Percentiles rank a stretch among this genome's conserved stretches.
These are phyloP conservation scores for Ganaspis sp. DNA, from an alignment of 1,140 invertebrate species.

Conservation along the genomic window DNA sequence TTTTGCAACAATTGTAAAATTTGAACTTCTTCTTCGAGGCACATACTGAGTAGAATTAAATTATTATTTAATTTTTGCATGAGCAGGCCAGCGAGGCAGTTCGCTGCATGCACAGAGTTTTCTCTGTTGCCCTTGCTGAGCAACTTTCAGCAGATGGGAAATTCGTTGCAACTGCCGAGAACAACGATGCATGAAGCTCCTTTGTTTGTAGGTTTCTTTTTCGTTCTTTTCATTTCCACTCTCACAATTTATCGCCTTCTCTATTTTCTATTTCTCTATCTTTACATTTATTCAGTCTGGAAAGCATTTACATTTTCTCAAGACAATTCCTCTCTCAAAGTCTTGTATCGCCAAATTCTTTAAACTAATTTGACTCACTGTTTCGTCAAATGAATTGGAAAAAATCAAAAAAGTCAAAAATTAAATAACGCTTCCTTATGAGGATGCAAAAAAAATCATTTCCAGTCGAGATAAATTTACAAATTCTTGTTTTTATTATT, in stretches of 20 bases:
- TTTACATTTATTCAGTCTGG: slow-evolving; percentile 33
- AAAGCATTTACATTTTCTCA: not conserved
- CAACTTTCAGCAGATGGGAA: slow-evolving; percentile 59
- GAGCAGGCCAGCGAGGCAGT: slow-evolving; percentile 72
- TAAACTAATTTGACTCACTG: too few relatives aligned
- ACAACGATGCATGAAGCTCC: slow-evolving; percentile 56
- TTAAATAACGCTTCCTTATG: too few relatives aligned
- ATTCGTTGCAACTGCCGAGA: slow-evolving; percentile 45
- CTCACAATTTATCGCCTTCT: slow-evolving; percentile 41
- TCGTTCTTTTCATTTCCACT: slow-evolving; percentile 38
- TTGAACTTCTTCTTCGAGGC: not conserved
- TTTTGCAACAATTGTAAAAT: slow-evolving; percentile 17
- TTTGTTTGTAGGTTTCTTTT: slow-evolving; percentile 44
- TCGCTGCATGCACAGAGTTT: slow-evolving; percentile 75
- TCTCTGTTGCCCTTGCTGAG: slow-evolving; percentile 72
- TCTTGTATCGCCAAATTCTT: too few relatives aligned
- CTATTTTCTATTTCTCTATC: slow-evolving; percentile 12
- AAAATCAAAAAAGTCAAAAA: too few relatives aligned
- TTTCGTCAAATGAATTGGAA: too few relatives aligned
- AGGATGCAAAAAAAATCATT: too few relatives aligned
- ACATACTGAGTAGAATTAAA: slow-evolving; percentile 18
- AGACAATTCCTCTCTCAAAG: not conserved
- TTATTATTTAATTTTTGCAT: slow-evolving; percentile 31
- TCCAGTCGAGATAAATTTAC: too few relatives aligned
- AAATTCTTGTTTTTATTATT: too few relatives aligned